A percentile compares a stretch with the other conserved stretches of the same genome.
Evolutionary conservation across 1,140 invertebrate genomes (phyloP).

Genomic region (Halictus rubicundus): DNA sequence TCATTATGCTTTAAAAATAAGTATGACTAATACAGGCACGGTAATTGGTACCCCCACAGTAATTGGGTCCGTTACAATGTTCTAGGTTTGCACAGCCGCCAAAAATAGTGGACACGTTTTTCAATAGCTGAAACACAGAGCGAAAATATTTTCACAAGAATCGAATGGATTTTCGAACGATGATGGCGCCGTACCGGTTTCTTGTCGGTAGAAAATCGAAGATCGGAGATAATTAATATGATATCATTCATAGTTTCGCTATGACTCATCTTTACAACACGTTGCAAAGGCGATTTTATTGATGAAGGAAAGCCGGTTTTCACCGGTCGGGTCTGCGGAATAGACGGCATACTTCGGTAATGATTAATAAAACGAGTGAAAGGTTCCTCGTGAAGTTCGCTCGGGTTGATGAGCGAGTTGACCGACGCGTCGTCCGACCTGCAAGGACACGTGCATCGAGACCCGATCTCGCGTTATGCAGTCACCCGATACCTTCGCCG

Average conservation of each 20-base stretch:
- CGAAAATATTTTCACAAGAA: too few species aligned
- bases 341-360: constrained; percentile 41
- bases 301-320: constrained; percentile 33
- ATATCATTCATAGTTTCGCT: background rate
- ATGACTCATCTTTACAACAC: constrained; percentile 1
- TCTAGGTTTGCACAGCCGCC: too few species aligned
- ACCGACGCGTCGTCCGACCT: constrained; percentile 27
- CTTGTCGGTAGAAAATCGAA: background rate
- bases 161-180: too few species aligned
- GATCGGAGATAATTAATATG: constrained; percentile 10
- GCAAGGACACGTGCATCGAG: constrained; percentile 40
- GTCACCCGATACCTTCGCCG: background rate
- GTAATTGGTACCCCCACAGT: too few species aligned
- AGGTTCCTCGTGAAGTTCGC: constrained; percentile 36
- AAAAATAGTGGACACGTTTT: too few species aligned
- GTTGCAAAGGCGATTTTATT: constrained; percentile 34
- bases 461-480: background rate
- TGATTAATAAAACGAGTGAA: constrained; percentile 66
- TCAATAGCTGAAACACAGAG: too few species aligned
- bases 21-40: too few species aligned
- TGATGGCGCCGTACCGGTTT: too few species aligned
- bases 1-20: too few species aligned
- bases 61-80: too few species aligned
- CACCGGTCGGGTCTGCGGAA: constrained; percentile 26
- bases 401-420: constrained; percentile 30